Evolutionary conservation across 1,140 invertebrate species (phyloP).

Genomic region (Helicorthomorpha holstii): DNA sequence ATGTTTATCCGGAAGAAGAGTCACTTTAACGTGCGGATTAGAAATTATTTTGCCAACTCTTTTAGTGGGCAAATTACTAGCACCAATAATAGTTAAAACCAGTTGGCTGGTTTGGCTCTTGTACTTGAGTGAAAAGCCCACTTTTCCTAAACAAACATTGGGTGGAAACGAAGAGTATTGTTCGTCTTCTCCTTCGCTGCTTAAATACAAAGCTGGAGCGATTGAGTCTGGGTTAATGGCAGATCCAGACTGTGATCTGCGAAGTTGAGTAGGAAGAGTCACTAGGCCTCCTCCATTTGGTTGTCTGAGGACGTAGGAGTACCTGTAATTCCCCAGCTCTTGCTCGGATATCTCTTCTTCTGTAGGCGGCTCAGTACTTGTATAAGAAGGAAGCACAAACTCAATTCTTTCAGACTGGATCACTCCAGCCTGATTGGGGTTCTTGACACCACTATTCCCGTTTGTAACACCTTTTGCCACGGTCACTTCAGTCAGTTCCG

Average conservation of each 20-base stretch:
- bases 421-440: background rate
- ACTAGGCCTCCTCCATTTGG: background rate
- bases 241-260: background rate
- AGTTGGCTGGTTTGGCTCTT: conserved; percentile 9
- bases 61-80: conserved; percentile 10
- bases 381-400: background rate
- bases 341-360: background rate
- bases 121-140: conserved; percentile 12
- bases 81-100: conserved; percentile 11
- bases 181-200: conserved; percentile 5
- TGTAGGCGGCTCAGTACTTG: background rate
- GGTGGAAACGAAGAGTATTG: conserved; percentile 5
- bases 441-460: no score
- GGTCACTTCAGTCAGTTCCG: no score
- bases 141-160: conserved; percentile 7
- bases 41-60: conserved; percentile 8
- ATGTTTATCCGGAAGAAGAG: conserved; percentile 11
- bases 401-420: background rate
- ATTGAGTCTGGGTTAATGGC: background rate
- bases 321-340: background rate
- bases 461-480: no score
- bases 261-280: background rate
- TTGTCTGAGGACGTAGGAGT: background rate
- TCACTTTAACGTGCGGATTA: conserved; percentile 14
- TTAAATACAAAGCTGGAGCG: background rate